Base-by-base conservation (phyloP, 2,888 invertebrate species). In the Sinhomidia bicolor region DNA sequence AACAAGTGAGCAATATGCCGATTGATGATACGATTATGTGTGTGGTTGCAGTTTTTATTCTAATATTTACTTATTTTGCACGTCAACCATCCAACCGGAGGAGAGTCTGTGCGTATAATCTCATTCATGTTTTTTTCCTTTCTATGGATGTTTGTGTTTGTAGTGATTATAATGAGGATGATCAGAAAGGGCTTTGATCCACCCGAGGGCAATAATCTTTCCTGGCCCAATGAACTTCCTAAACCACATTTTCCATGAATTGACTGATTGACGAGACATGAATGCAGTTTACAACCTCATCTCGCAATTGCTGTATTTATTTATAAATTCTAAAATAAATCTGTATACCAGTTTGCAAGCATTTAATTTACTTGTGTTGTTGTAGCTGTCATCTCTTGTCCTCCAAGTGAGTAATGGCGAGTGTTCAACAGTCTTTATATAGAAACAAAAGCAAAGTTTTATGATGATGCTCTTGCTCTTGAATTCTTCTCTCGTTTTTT, bases 181-280 rank as follows among this genome's bases (percentile, higher is more conserved):
- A 76, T 71, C 71, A 44, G n/a, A 86, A 78, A 83, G 86, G 86
- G 86, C 89, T 86, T 89, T 89, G 81, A 82, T 82, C 78, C 86
- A 86, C 26, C 82, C 79, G 88, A 85, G 90, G 89, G 89, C 88
- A 90, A 86, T 88, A 90, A 89, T 89, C 90, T 90, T 81, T 84
- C 23, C 65, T 90, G 84, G 89, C 90, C 90, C 89, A 89, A 89
- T 90, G 89, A 90, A 90, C 90, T 90, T 90, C 90, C 88, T 88
- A 84, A 79, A 85, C 79, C 83, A 88, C 84, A 80, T 88, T 88
- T 83, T 88, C 83, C 88, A 88, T 88, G 81, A 74, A 54, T 29
- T 51, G 47, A 79, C 41, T 29, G 62, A 80, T 20, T 41, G 47
- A 68, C 47, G 65, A 80, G 36, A 65, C 68, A 17, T 17, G 78